These are phyloP conservation scores for Drosophila aff. DNA, from an alignment of 1,140 invertebrate genomes.

Conservation along the genomic window DNA sequence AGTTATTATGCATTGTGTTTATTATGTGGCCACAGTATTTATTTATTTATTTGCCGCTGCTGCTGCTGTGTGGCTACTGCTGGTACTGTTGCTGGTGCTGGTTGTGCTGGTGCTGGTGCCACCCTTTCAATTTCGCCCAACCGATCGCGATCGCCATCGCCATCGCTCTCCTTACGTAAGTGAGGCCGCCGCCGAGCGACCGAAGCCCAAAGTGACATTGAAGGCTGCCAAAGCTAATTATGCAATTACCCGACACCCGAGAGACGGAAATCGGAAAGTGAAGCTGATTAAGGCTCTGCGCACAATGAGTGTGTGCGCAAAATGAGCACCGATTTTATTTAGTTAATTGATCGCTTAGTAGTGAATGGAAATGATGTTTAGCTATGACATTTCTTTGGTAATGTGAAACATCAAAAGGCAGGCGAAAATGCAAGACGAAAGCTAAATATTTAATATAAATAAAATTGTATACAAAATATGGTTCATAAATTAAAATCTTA, in stretches of 20 bases:
- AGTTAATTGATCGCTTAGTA: conserved; percentile 34
- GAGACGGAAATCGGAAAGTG: conserved; percentile 53
- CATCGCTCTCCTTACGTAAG: conserved; percentile 61
- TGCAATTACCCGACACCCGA: conserved; percentile 65
- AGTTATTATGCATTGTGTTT: conserved; percentile 70
- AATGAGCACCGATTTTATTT: conserved; percentile 24
- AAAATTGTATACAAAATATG: background rate
- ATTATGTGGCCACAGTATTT: conserved; percentile 41
- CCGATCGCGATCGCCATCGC: conserved; percentile 18
- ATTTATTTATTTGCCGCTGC: conserved; percentile 20
- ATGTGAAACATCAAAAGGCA: conserved; percentile 1
- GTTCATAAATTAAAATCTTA: background rate
- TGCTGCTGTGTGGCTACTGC: background rate
- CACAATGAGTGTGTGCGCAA: conserved; percentile 28
- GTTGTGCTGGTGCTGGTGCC: conserved; percentile 14
- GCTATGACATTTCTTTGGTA: background rate
- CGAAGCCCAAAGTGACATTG: conserved; percentile 62
- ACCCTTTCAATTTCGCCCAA: conserved; percentile 59
- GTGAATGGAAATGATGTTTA: conserved; percentile 15
- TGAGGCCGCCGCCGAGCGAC: conserved; percentile 1
- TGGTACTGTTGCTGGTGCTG: conserved; percentile 1
- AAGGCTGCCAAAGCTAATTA: conserved; percentile 66
- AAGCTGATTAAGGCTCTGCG: conserved; percentile 31
- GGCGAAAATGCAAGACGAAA: background rate
- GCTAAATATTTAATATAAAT: no score